Conservation (phyloP, 2,797 vertebrate species). For the Sphenopsis melanotis region DNA sequence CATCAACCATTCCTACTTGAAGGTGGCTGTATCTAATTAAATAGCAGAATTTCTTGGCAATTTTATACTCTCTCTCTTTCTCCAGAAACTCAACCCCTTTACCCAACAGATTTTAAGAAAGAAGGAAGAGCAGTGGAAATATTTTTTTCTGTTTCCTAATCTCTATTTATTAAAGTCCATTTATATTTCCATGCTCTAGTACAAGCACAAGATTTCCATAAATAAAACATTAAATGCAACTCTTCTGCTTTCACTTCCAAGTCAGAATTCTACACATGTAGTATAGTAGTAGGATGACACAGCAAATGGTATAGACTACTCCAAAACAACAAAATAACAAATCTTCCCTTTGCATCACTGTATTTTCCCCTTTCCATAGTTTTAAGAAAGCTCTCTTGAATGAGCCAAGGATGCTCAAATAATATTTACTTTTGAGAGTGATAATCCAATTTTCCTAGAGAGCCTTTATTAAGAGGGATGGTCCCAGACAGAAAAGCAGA, state of each 20-base stretch:
- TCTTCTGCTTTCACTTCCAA: slow-evolving; percentile 12
- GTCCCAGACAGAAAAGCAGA: slow-evolving; percentile 5
- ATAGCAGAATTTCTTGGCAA: neutral
- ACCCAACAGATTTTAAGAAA: neutral
- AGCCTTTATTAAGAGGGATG: neutral
- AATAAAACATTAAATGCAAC: slow-evolving; percentile 43
- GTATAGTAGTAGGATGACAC: neutral
- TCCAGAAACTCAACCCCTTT: neutral
- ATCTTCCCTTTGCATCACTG: neutral
- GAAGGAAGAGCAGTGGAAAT: neutral
- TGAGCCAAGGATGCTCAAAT: neutral
- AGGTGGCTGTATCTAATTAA: neutral
- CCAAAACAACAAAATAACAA: neutral
- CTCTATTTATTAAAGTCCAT: neutral
- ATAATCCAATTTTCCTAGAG: slow-evolving; percentile 1
- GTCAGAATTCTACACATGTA: neutral
- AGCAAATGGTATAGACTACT: neutral
- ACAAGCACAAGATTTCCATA: slow-evolving; percentile 3
- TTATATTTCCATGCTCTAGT: neutral
- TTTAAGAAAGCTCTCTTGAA: neutral
- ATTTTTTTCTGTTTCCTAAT: neutral
- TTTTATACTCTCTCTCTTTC: neutral
- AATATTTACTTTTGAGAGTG: neutral
- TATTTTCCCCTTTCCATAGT: neutral
- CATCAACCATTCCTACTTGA: neutral